Percentiles rank a stretch among this genome's conserved stretches.
Conservation (phyloP, 1,140 invertebrate genomes). For the Hydropsyche tenuis region DNA sequence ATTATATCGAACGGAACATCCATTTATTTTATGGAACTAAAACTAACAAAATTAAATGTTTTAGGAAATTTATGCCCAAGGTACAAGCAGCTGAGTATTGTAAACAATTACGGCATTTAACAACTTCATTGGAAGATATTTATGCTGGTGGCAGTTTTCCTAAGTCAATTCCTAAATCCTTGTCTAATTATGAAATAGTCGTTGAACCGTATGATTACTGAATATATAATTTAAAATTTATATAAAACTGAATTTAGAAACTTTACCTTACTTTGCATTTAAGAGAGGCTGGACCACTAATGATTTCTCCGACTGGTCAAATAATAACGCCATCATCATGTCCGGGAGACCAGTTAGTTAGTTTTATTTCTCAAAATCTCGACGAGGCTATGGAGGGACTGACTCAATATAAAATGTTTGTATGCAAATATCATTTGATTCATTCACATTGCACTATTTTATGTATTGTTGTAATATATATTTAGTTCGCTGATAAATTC, state of each 20-base stretch:
- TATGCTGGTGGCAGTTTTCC: conserved; percentile 73
- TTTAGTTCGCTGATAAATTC: background rate
- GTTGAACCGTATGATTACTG: conserved; percentile 78
- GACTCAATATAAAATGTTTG: conserved; percentile 77
- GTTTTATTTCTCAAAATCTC: conserved; percentile 82
- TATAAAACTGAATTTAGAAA: no score
- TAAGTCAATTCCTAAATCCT: conserved; percentile 70
- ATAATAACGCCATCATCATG: conserved; percentile 91
- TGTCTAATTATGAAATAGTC: conserved; percentile 83
- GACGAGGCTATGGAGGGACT: conserved; percentile 73
- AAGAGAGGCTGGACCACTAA: conserved; percentile 87
- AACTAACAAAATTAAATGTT: conserved; percentile 49
- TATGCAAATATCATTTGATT: conserved; percentile 33
- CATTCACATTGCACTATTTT: background rate
- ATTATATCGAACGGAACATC: conserved; percentile 44
- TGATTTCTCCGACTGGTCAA: conserved; percentile 92
- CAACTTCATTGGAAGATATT: conserved; percentile 83
- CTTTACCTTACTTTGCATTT: conserved; percentile 32
- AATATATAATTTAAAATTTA: background rate
- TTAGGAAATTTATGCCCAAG: conserved; percentile 88
- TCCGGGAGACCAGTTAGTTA: conserved; percentile 82
- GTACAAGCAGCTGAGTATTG: conserved; percentile 85
- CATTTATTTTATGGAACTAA: background rate
- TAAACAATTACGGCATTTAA: conserved; percentile 78
- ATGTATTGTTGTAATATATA: background rate